Conservation (phyloP, 2,888 invertebrate species). For the Siphlonurus alternatus region DNA sequence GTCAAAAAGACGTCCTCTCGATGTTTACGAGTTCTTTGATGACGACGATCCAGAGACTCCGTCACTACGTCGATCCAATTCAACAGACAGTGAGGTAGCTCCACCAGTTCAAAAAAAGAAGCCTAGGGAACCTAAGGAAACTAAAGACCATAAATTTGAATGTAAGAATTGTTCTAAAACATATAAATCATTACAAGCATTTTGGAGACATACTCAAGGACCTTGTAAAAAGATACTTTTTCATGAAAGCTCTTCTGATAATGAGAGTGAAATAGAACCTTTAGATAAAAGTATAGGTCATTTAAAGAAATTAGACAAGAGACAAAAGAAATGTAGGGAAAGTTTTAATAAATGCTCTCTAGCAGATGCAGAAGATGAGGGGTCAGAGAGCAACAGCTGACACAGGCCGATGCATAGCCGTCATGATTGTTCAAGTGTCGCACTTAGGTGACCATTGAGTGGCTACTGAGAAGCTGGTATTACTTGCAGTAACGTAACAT, state of each 20-base stretch:
- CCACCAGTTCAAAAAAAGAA: neutral
- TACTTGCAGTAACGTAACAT: too few relatives aligned
- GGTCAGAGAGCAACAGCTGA: too few relatives aligned
- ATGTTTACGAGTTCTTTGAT: constrained; percentile 7
- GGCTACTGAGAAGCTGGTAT: too few relatives aligned
- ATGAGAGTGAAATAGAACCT: neutral
- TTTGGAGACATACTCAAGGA: neutral
- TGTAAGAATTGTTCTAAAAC: neutral
- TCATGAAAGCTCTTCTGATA: neutral
- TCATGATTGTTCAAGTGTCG: too few relatives aligned
- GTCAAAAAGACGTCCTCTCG: constrained; percentile 5
- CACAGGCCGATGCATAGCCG: too few relatives aligned
- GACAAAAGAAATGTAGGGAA: too few relatives aligned
- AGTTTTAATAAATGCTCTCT: too few relatives aligned
- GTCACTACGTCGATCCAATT: neutral
- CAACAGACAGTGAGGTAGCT: neutral
- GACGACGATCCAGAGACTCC: neutral
- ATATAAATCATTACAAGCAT: neutral
- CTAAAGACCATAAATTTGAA: neutral
- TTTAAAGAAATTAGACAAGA: too few relatives aligned
- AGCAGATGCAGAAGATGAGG: too few relatives aligned
- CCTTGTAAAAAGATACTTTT: neutral
- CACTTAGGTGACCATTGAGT: too few relatives aligned
- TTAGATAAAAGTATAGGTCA: too few relatives aligned
- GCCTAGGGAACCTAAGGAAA: neutral